Conservation (phyloP, 1,140 invertebrate species). For the Probaryconus sp. region DNA sequence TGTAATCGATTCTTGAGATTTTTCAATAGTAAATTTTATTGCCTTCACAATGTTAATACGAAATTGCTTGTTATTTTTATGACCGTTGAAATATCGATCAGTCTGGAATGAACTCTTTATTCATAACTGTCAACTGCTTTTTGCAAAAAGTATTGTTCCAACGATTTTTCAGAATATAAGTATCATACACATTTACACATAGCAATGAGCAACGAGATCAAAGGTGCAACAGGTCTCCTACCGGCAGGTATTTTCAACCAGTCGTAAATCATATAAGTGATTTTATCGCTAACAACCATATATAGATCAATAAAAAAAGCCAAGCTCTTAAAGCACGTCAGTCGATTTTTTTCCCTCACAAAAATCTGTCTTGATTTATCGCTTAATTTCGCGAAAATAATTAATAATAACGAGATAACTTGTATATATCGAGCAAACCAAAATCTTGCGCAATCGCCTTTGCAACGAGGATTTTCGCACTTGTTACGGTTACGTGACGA, state of each 20-base stretch:
- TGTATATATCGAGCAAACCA: not conserved
- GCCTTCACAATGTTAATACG: no score
- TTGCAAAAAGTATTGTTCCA: conserved; percentile 26
- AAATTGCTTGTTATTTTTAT: no score
- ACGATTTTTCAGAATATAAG: conserved; percentile 15
- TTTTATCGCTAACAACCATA: conserved; percentile 53
- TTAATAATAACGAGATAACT: conserved; percentile 28
- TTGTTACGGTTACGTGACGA: conserved; percentile 5
- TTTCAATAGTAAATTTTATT: no score
- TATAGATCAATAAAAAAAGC: conserved; percentile 52
- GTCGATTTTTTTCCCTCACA: conserved; percentile 15
- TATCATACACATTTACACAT: conserved; percentile 44
- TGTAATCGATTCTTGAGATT: no score
- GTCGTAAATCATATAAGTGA: conserved; percentile 60
- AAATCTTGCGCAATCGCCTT: conserved; percentile 44
- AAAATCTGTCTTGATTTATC: conserved; percentile 46
- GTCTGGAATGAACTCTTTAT: no score
- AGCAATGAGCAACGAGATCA: conserved; percentile 45
- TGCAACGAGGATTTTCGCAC: conserved; percentile 21
- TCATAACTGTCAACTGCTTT: no score
- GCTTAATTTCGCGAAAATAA: conserved; percentile 51
- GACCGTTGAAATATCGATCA: no score
- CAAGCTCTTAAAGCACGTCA: conserved; percentile 16
- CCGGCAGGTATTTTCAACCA: conserved; percentile 61
- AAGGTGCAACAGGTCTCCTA: conserved; percentile 60